phyloP scores from a whole-genome alignment of 2,797 vertebrate genomes.

The Poecilia gillii region DNA sequence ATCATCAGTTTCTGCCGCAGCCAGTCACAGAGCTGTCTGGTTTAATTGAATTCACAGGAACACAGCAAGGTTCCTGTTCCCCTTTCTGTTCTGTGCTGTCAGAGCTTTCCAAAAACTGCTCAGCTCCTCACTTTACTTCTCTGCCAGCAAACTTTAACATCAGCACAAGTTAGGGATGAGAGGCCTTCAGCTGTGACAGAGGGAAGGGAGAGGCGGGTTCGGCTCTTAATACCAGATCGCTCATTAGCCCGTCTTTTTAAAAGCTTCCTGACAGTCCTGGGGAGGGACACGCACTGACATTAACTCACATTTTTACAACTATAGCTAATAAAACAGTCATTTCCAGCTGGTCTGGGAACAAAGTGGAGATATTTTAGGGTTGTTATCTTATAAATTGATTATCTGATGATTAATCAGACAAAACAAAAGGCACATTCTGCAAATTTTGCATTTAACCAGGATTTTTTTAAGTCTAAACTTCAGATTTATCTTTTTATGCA shows the following conservation, averaged over 20 bases:
- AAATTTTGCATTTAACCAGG: background rate
- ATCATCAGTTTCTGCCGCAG: constrained; percentile 45
- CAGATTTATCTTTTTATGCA: no score
- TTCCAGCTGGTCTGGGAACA: background rate
- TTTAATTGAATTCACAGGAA: constrained; percentile 60
- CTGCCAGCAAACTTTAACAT: constrained; percentile 42
- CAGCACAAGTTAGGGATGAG: constrained; percentile 38
- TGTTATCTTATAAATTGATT: no score
- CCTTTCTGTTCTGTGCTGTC: constrained; percentile 41
- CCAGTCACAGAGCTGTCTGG: constrained; percentile 53
- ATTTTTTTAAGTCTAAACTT: constrained; percentile 22
- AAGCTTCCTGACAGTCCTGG: constrained; percentile 46
- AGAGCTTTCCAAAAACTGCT: constrained; percentile 25
- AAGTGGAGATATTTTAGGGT: constrained; percentile 13
- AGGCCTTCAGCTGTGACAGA: constrained; percentile 22
- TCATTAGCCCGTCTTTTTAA: constrained; percentile 55
- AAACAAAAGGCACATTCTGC: no score
- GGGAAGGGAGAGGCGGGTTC: constrained; percentile 16
- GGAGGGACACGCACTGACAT: constrained; percentile 31
- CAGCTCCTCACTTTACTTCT: constrained; percentile 37
- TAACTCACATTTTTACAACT: constrained; percentile 54
- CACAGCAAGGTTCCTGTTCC: constrained; percentile 54
- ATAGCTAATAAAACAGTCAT: constrained; percentile 31
- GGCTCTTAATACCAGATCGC: constrained; percentile 37
- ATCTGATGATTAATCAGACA: no score